Conservation (phyloP, 2,888 invertebrate species). For the Amphipoea lucens region DNA sequence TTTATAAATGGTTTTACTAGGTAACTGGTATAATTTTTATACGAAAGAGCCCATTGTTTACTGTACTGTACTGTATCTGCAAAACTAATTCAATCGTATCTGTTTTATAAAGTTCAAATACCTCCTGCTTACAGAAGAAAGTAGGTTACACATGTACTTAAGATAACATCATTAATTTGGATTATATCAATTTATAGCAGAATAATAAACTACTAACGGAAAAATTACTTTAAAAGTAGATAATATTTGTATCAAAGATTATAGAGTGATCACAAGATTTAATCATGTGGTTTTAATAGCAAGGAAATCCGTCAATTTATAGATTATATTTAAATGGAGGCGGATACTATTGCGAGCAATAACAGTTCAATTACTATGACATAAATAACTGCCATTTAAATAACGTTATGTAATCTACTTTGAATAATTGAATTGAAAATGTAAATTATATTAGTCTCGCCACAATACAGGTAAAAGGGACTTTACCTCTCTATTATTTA, state of each 20-base stretch:
- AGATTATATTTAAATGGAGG: conserved; percentile 31
- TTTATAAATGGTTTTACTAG: not conserved
- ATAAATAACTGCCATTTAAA: conserved; percentile 21
- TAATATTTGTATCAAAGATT: not conserved
- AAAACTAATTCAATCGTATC: not conserved
- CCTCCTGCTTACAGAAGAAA: conserved; percentile 14
- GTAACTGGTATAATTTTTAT: not conserved
- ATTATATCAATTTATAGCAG: conserved; percentile 7
- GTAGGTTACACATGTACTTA: conserved; percentile 28
- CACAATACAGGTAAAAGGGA: not conserved
- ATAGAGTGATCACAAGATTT: not conserved
- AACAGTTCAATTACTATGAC: conserved; percentile 13
- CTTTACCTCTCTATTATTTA: not conserved
- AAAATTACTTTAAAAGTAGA: not conserved
- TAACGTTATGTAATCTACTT: conserved; percentile 18
- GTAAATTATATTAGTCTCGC: not conserved
- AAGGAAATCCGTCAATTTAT: conserved; percentile 17
- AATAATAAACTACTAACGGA: conserved; percentile 10
- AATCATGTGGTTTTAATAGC: not conserved
- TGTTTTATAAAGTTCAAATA: conserved; percentile 29
- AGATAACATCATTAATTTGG: conserved; percentile 5
- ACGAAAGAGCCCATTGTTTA: not conserved
- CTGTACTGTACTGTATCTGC: not conserved
- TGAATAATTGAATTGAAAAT: conserved; percentile 19
- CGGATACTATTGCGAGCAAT: conserved; percentile 8